Conservation (phyloP, 1,140 invertebrate species). For the Campoletis sonorensis region DNA sequence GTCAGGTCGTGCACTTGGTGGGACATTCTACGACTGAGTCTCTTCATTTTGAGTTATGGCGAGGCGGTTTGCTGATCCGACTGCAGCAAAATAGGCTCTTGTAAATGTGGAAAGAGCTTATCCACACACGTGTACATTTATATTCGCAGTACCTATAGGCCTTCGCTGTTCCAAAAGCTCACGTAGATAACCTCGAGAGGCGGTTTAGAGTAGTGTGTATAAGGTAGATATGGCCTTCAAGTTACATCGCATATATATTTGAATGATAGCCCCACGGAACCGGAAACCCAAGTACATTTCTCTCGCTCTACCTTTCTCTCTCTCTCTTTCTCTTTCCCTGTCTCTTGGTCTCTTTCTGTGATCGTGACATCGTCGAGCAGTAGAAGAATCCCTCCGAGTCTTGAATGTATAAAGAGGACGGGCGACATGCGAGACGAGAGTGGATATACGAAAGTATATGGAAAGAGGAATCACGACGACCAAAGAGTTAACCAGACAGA, state of each 20-base stretch:
- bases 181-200: slow-evolving; percentile 31
- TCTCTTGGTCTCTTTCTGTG: slow-evolving; percentile 32
- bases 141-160: background rate
- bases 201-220: background rate
- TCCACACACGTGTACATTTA: background rate
- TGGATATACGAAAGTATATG: slow-evolving; percentile 2
- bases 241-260: too few species aligned
- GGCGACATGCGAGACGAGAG: slow-evolving; percentile 7
- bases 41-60: background rate
- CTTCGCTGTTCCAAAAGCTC: slow-evolving; percentile 23
- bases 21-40: too few species aligned
- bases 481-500: slow-evolving; percentile 17
- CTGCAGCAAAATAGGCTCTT: slow-evolving; percentile 15
- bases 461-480: background rate
- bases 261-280: background rate
- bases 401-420: slow-evolving; percentile 30
- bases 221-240: background rate
- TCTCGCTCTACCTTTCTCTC: slow-evolving; percentile 10
- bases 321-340: background rate
- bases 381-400: slow-evolving; percentile 15
- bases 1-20: too few species aligned
- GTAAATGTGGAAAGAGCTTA: slow-evolving; percentile 23
- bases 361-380: slow-evolving; percentile 29
- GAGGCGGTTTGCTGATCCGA: background rate
- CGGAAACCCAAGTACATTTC: slow-evolving; percentile 23